These are phyloP conservation scores for Chrysochloris asiatica DNA, from an alignment of 2,113 vertebrate species.

Conservation along the genomic window DNA sequence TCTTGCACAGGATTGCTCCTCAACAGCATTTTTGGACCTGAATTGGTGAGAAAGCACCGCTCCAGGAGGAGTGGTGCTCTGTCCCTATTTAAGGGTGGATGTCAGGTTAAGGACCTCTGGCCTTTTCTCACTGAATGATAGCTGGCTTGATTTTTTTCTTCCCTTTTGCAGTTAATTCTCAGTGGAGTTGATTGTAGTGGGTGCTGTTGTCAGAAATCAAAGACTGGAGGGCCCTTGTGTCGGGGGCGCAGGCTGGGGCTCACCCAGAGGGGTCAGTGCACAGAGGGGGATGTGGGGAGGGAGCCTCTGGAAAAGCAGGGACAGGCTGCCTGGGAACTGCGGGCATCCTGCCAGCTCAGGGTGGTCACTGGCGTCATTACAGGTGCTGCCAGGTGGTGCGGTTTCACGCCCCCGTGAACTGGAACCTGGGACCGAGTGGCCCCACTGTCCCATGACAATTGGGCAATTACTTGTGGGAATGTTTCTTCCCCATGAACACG, in stretches of 20 bases:
- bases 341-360: background rate
- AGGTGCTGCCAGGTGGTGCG: background rate
- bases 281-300: background rate
- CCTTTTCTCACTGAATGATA: background rate
- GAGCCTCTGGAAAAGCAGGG: background rate
- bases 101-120: background rate
- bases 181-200: background rate
- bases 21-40: background rate
- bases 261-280: background rate
- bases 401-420: background rate
- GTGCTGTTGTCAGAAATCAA: background rate
- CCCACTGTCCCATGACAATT: background rate
- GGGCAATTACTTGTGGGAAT: background rate
- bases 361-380: background rate
- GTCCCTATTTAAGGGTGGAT: background rate
- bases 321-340: background rate
- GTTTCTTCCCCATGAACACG: rapidly evolving
- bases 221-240: background rate
- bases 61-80: background rate
- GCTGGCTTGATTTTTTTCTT: too few relatives aligned
- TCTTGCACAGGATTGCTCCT: background rate
- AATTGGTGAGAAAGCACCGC: background rate
- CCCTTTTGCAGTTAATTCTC: background rate
- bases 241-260: too few relatives aligned
- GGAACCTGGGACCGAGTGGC: background rate